phyloP scores from a whole-genome alignment of 2,888 invertebrate genomes.

The Antitype chi region DNA sequence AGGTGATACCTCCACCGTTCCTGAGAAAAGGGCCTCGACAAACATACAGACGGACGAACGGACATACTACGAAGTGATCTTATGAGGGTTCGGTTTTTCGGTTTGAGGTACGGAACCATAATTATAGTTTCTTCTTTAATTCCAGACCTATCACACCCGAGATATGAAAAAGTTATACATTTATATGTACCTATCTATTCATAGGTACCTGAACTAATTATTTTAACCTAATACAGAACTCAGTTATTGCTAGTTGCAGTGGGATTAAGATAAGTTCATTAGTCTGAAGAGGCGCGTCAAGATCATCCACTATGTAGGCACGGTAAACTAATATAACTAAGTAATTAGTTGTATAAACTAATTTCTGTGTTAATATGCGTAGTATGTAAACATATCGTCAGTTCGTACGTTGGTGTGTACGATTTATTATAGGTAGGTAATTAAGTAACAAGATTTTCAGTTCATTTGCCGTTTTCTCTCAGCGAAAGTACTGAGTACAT shows the following conservation, averaged over 20 bases:
- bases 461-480: background rate
- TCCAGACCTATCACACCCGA: too few relatives aligned
- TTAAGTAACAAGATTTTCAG: background rate
- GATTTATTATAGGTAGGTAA: background rate
- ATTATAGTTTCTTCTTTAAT: too few relatives aligned
- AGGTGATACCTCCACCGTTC: too few relatives aligned
- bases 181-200: background rate
- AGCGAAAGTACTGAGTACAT: background rate
- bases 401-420: background rate
- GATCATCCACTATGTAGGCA: conserved; percentile 32
- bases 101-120: too few relatives aligned
- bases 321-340: conserved; percentile 44
- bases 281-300: conserved; percentile 44
- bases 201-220: conserved; percentile 38
- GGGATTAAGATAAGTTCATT: conserved; percentile 51
- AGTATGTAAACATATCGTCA: background rate
- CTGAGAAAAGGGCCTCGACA: too few relatives aligned
- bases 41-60: too few relatives aligned
- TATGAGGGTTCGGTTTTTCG: too few relatives aligned
- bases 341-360: conserved; percentile 53
- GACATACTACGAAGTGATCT: too few relatives aligned
- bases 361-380: conserved; percentile 38
- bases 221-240: conserved; percentile 41
- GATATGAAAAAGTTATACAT: too few relatives aligned
- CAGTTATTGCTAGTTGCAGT: conserved; percentile 27